Evolutionary conservation across 2,113 vertebrate genomes (phyloP).

Genomic region (Cyanocitta stelleri): DNA sequence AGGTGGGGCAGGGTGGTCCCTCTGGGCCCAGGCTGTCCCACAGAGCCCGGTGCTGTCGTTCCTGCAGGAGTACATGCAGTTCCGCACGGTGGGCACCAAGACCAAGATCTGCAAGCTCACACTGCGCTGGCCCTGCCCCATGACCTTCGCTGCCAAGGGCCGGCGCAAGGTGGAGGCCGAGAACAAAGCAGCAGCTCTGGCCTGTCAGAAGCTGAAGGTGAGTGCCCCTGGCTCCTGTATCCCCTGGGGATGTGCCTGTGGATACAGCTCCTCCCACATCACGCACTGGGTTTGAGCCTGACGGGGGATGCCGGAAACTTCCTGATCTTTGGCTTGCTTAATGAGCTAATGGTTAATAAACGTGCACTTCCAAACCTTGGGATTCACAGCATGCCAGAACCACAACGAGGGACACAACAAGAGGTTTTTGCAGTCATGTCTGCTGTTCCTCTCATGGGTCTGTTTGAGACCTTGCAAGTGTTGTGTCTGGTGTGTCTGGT

Average conservation of each 20-base stretch:
- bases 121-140: constrained; percentile 85
- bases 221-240: background rate
- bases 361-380: fast-evolving
- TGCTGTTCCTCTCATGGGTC: background rate
- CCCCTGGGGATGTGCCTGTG: fast-evolving
- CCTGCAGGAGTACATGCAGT: constrained; percentile 81
- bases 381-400: background rate
- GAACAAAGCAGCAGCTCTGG: constrained; percentile 84
- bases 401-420: background rate
- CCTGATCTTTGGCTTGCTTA: background rate
- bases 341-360: background rate
- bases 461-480: background rate
- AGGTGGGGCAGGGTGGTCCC: background rate
- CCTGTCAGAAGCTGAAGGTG: constrained; percentile 92
- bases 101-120: constrained; percentile 84
- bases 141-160: constrained; percentile 84
- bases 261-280: background rate
- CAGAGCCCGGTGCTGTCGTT: fast-evolving
- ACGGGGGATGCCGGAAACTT: background rate
- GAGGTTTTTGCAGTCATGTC: background rate
- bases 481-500: background rate
- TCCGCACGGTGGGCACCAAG: constrained; percentile 79
- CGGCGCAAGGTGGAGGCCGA: constrained; percentile 81
- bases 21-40: background rate
- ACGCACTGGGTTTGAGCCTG: fast-evolving